Conservation (phyloP, 2,113 vertebrate genomes). For the Agelaius tricolor region DNA sequence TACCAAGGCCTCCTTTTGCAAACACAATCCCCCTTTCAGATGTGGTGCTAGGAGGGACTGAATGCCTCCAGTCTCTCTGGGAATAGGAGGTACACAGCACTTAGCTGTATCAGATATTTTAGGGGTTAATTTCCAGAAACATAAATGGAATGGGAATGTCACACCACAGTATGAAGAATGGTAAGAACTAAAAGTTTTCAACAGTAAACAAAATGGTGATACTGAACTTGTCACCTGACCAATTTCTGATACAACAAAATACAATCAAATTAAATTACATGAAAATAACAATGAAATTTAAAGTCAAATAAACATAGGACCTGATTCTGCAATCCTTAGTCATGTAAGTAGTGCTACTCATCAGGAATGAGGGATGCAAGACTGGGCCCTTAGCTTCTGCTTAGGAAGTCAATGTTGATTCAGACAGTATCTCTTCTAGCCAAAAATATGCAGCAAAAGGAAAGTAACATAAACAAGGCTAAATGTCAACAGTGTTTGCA, state of each 20-base stretch:
- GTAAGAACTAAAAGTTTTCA: not conserved
- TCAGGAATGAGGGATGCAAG: constrained; percentile 16
- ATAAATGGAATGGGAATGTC: not conserved
- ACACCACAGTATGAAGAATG: not conserved
- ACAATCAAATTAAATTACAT: not conserved
- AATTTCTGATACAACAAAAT: not conserved
- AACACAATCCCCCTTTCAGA: constrained; percentile 62
- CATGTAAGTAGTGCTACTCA: constrained; percentile 36
- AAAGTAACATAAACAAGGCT: constrained; percentile 81
- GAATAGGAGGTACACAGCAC: not conserved
- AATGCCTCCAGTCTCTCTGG: constrained; percentile 23
- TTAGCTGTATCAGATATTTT: not conserved
- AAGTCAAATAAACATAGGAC: constrained; percentile 28
- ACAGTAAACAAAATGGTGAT: not conserved
- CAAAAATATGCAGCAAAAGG: constrained; percentile 76
- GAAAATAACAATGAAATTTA: not conserved
- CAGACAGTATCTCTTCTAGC: constrained; percentile 74
- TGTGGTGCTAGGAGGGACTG: not conserved
- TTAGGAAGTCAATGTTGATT: constrained; percentile 73
- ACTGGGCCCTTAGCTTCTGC: constrained; percentile 62
- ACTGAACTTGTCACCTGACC: not conserved
- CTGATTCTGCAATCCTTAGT: constrained; percentile 52
- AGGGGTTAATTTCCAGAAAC: constrained; percentile 47
- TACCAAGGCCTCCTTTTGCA: constrained; percentile 44
- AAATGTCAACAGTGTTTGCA: constrained; percentile 80